These are phyloP conservation scores for Agrochola circellaris DNA, from an alignment of 2,888 invertebrate species.

Conservation along the genomic window DNA sequence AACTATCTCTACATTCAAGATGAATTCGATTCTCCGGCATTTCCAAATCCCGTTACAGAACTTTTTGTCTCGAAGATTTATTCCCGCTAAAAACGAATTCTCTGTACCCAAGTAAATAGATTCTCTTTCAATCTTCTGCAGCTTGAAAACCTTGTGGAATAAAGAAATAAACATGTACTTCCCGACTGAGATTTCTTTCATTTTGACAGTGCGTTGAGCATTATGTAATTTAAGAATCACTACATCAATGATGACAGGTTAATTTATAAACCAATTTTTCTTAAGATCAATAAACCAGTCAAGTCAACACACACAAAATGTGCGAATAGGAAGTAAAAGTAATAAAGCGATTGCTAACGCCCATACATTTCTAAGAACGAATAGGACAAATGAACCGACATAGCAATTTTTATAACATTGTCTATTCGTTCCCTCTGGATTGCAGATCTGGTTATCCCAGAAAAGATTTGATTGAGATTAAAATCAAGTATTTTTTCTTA, in stretches of 20 bases:
- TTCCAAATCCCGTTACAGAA: conserved; percentile 29
- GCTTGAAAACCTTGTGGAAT: conserved; percentile 8
- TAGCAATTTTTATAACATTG: conserved; percentile 31
- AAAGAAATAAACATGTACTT: not conserved
- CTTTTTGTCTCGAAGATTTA: conserved; percentile 31
- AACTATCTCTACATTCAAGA: conserved; percentile 1
- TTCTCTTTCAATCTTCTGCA: conserved; percentile 26
- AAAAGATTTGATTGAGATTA: not conserved
- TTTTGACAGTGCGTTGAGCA: not conserved
- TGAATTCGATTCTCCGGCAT: conserved; percentile 19
- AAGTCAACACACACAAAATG: conserved; percentile 17
- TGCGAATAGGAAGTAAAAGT: conserved; percentile 28
- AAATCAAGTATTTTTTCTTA: not conserved
- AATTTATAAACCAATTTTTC: conserved; percentile 13
- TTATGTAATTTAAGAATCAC: not conserved
- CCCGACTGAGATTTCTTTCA: not conserved
- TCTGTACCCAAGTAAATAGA: conserved; percentile 20
- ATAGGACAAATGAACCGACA: conserved; percentile 39
- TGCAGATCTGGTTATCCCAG: not conserved
- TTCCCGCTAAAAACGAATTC: conserved; percentile 21
- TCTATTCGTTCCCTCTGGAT: conserved; percentile 11
- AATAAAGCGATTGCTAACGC: conserved; percentile 39
- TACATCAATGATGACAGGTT: not conserved
- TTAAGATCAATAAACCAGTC: conserved; percentile 21
- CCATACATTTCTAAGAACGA: conserved; percentile 30